phyloP scores from a whole-genome alignment of 2,113 vertebrate genomes.

The Forbesichthys agassizii region DNA sequence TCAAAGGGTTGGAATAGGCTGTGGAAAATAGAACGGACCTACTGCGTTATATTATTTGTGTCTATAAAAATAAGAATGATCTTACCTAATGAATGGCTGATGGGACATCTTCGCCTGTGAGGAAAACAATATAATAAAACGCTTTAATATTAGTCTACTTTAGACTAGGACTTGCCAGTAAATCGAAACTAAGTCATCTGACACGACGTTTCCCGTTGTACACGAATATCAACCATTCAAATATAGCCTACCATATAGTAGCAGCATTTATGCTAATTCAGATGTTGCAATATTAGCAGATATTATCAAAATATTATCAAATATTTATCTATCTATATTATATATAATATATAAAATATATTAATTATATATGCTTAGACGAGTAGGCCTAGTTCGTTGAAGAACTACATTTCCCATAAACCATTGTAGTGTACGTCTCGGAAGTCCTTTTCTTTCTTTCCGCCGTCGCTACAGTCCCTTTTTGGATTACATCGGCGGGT shows the following conservation, averaged over 20 bases:
- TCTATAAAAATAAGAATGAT: background rate
- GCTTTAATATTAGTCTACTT: too few relatives aligned
- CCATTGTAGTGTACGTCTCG: constrained; percentile 28
- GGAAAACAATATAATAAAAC: background rate
- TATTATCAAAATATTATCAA: too few relatives aligned
- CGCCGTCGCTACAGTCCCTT: constrained; percentile 51
- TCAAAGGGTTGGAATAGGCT: background rate
- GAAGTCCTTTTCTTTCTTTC: constrained; percentile 74
- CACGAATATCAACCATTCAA: too few relatives aligned
- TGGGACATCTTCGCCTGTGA: constrained; percentile 30
- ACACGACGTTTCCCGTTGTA: too few relatives aligned
- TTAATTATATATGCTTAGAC: too few relatives aligned
- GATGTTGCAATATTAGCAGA: too few relatives aligned
- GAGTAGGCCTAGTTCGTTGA: too few relatives aligned
- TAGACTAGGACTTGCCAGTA: too few relatives aligned
- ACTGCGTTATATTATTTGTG: background rate
- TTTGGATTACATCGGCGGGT: constrained; percentile 67
- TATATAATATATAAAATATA: too few relatives aligned
- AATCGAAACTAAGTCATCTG: background rate
- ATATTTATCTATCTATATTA: too few relatives aligned
- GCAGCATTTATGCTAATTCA: too few relatives aligned
- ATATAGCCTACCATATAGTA: too few relatives aligned
- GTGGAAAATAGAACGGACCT: background rate
- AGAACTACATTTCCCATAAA: constrained; percentile 60
- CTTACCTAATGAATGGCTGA: constrained; percentile 39